Evolutionary conservation across 2,113 vertebrate species (phyloP).

Genomic region (Potamarius usumacintae): DNA sequence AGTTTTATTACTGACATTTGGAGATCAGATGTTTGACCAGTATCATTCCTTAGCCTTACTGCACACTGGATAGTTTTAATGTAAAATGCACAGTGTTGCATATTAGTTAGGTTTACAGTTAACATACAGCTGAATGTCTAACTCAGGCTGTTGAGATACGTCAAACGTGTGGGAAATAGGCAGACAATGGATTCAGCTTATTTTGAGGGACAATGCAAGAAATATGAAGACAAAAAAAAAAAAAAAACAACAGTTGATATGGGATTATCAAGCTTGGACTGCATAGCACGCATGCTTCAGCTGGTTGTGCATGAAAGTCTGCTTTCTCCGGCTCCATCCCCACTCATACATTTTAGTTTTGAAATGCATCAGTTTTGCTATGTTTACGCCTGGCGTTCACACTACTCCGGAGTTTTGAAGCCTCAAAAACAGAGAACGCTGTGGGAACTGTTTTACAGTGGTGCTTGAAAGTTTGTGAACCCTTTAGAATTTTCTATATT

Average conservation of each 20-base stretch:
- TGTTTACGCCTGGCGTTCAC: too few relatives aligned
- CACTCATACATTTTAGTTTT: too few relatives aligned
- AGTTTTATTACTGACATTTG: too few relatives aligned
- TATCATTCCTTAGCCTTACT: not conserved
- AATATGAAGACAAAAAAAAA: conserved; percentile 24
- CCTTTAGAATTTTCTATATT: too few relatives aligned
- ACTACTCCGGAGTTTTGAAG: too few relatives aligned
- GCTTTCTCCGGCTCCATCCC: conserved; percentile 9
- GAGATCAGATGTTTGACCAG: not conserved
- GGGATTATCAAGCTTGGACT: conserved; percentile 8
- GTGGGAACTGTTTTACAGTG: too few relatives aligned
- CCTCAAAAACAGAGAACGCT: too few relatives aligned
- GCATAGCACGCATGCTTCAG: conserved; percentile 15
- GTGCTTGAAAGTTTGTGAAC: too few relatives aligned
- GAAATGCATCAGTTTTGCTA: too few relatives aligned
- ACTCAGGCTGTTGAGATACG: conserved; percentile 14
- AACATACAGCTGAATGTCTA: conserved; percentile 13
- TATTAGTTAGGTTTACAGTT: conserved; percentile 21
- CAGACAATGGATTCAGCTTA: conserved; percentile 25
- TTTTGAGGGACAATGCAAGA: conserved; percentile 23
- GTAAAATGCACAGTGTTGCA: not conserved
- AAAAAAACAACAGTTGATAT: not conserved
- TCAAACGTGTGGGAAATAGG: conserved; percentile 25
- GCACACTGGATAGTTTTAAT: conserved; percentile 37
- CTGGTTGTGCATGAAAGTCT: conserved; percentile 29